phyloP scores from a whole-genome alignment of 1,140 invertebrate genomes.

The Pristionchus pacificus region DNA sequence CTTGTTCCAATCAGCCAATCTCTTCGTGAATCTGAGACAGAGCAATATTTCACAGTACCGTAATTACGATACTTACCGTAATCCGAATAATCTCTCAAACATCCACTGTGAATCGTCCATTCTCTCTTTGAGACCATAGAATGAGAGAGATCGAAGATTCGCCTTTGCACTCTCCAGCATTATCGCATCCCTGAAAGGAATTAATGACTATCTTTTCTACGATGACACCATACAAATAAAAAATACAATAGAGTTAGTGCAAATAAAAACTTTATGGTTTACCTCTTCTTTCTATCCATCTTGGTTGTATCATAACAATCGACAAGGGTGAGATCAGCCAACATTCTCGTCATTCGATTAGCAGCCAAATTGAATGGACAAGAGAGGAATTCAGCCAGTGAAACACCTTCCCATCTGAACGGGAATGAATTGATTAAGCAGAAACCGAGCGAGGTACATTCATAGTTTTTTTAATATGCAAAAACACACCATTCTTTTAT shows the following conservation, averaged over 20 bases:
- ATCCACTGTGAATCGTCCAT: constrained; percentile 89
- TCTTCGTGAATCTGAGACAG: constrained; percentile 55
- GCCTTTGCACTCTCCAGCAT: constrained; percentile 81
- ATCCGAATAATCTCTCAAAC: constrained; percentile 93
- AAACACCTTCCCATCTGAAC: constrained; percentile 62
- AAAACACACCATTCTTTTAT: constrained; percentile 34
- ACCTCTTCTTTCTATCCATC: constrained; percentile 22
- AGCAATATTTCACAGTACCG: constrained; percentile 46
- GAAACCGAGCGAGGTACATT: no score
- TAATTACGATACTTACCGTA: constrained; percentile 77
- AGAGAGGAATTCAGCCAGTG: constrained; percentile 77
- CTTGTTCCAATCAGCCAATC: constrained; percentile 44
- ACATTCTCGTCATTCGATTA: constrained; percentile 93
- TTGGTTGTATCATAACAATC: constrained; percentile 74
- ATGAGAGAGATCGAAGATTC: constrained; percentile 84
- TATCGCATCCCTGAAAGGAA: constrained; percentile 38
- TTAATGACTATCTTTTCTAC: not conserved
- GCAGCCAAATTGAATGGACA: constrained; percentile 87
- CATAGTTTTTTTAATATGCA: constrained; percentile 59
- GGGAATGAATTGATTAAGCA: no score
- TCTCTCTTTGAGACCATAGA: constrained; percentile 91
- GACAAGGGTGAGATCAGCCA: constrained; percentile 85
- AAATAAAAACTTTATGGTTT: no score
- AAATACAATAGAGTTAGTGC: no score
- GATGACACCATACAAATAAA: no score